Evolutionary conservation across 2,113 vertebrate species (phyloP).

Genomic region (Octodon degus): DNA sequence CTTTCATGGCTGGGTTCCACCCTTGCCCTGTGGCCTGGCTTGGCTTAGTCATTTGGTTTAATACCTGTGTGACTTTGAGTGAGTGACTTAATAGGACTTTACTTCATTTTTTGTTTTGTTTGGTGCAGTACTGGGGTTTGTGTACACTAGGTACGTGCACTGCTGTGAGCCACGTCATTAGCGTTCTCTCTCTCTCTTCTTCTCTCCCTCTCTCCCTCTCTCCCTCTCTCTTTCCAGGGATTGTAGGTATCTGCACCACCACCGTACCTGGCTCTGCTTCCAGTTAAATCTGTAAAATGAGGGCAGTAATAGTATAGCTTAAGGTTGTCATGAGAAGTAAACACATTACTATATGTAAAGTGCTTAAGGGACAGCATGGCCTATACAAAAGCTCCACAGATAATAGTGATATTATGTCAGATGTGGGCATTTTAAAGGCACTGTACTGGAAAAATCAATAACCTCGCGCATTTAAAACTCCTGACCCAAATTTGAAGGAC

Average conservation of each 20-base stretch:
- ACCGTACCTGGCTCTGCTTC: not conserved
- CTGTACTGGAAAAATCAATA: not conserved
- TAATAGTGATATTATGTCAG: not conserved
- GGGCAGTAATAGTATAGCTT: not conserved
- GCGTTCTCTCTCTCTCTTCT: not conserved
- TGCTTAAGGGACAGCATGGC: not conserved
- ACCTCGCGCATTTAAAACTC: constrained; percentile 24
- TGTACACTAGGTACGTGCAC: not conserved
- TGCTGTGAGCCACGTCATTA: not conserved
- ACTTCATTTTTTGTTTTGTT: not conserved
- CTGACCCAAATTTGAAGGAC: not conserved
- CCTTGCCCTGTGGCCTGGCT: not conserved
- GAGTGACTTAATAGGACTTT: not conserved
- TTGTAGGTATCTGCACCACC: not conserved
- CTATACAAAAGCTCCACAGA: not conserved
- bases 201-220: not conserved
- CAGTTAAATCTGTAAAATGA: not conserved
- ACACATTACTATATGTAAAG: not conserved
- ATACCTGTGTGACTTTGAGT: not conserved
- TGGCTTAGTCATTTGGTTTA: not conserved
- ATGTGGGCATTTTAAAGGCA: constrained; percentile 15
- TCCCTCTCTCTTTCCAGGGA: not conserved
- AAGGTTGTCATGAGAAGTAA: constrained; percentile 21
- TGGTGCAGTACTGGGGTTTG: not conserved
- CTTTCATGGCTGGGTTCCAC: not conserved